Percentiles rank a stretch among this genome's conserved stretches.
phyloP scores from a whole-genome alignment of 2,888 invertebrate species.

The Lordiphosa andalusiaca region DNA sequence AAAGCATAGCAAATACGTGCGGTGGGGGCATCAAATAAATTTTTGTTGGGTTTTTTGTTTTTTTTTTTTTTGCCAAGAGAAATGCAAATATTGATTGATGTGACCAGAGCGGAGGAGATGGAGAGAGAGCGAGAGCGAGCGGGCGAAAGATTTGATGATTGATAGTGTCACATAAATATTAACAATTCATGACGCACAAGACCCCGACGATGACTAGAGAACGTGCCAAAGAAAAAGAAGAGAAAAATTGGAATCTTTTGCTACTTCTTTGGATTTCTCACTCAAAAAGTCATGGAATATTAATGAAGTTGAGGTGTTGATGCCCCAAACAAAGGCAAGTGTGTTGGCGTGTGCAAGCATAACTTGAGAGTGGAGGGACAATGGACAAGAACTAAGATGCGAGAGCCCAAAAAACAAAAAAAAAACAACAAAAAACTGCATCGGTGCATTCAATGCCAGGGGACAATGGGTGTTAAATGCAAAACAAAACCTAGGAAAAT shows the following conservation, averaged over 20 bases:
- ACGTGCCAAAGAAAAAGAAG: conserved; percentile 12
- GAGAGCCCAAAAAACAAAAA: conserved; percentile 1
- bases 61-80: background rate
- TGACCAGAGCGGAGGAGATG: conserved; percentile 24
- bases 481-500: conserved; percentile 2
- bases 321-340: conserved; percentile 18
- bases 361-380: conserved; percentile 24
- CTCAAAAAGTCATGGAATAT: conserved; percentile 61
- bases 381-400: background rate
- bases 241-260: conserved; percentile 13
- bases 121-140: conserved; percentile 26
- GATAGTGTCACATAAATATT: conserved; percentile 72
- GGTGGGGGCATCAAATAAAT: too few relatives aligned
- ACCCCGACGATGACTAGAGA: conserved; percentile 14
- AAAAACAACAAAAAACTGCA: conserved; percentile 11
- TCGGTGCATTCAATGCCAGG: background rate
- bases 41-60: background rate
- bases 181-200: conserved; percentile 68
- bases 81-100: conserved; percentile 44
- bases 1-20: conserved; percentile 16
- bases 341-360: conserved; percentile 24
- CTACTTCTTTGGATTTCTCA: conserved; percentile 24
- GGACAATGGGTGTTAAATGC: conserved; percentile 20
- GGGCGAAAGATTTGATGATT: conserved; percentile 51
- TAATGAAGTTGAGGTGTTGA: conserved; percentile 45